Evolutionary conservation across 2,888 invertebrate species (phyloP).

Genomic region (Chalcosyrphus nemorum): DNA sequence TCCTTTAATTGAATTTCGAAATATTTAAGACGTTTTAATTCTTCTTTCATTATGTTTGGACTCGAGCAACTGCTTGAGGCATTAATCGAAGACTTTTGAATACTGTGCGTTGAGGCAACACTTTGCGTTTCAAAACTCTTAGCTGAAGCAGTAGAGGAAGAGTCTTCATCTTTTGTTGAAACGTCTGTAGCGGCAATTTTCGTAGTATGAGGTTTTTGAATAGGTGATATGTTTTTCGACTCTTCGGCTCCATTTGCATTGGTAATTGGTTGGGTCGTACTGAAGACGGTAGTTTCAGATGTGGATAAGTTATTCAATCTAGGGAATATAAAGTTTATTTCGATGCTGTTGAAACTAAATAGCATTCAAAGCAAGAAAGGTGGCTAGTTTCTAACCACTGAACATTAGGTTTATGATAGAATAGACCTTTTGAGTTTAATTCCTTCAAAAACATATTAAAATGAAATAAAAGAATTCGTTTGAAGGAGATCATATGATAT

Average conservation of each 20-base stretch:
- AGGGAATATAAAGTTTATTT: too few relatives aligned
- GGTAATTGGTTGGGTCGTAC: conserved; percentile 76
- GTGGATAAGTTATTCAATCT: conserved; percentile 78
- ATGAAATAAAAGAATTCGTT: too few relatives aligned
- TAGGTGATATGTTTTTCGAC: conserved; percentile 77
- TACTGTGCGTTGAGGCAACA: conserved; percentile 79
- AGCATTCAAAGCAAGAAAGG: neutral
- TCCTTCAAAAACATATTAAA: too few relatives aligned
- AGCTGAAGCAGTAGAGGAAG: conserved; percentile 79
- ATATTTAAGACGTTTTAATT: conserved; percentile 80
- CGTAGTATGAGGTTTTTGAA: conserved; percentile 76
- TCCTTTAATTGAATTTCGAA: conserved; percentile 81
- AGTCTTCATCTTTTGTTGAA: conserved; percentile 79
- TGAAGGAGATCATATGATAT: too few relatives aligned
- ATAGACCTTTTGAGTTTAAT: too few relatives aligned
- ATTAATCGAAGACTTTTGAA: conserved; percentile 75
- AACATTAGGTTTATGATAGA: too few relatives aligned
- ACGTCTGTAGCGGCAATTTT: conserved; percentile 66
- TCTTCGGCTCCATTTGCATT: conserved; percentile 10
- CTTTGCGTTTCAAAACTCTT: conserved; percentile 81
- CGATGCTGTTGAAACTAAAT: too few relatives aligned
- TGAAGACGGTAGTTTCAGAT: conserved; percentile 81
- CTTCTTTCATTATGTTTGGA: conserved; percentile 80
- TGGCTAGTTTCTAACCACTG: too few relatives aligned
- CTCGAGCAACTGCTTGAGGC: conserved; percentile 76